Evolutionary conservation across 1,140 invertebrate genomes (phyloP).

Genomic region (Atopsyche davidsoni): DNA sequence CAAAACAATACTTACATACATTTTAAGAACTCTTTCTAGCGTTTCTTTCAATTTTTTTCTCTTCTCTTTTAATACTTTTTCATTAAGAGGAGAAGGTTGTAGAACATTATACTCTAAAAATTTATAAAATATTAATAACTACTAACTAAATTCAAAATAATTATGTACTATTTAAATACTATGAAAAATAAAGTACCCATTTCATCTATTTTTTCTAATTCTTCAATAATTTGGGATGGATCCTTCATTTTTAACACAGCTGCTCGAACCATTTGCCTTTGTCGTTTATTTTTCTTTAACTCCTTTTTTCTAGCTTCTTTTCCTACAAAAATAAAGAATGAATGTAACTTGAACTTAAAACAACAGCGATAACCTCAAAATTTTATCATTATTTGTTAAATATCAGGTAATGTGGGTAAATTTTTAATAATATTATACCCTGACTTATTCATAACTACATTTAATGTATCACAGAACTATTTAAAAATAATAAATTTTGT

Average conservation of each 20-base stretch:
- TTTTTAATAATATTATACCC: no score
- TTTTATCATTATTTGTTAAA: no score
- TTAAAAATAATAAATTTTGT: no score
- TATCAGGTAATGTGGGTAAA: no score
- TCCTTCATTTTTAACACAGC: slow-evolving; percentile 98
- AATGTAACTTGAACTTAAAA: no score
- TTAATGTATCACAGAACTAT: no score
- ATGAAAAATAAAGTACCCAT: slow-evolving; percentile 65
- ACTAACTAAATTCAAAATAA: slow-evolving; percentile 5
- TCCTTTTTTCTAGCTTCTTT: slow-evolving; percentile 97
- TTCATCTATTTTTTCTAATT: slow-evolving; percentile 96
- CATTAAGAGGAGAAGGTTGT: slow-evolving; percentile 88
- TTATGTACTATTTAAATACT: slow-evolving; percentile 16
- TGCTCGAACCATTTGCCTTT: slow-evolving; percentile 88
- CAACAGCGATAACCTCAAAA: no score
- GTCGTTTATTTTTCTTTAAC: slow-evolving; percentile 96
- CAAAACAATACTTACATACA: slow-evolving; percentile 83
- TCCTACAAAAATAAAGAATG: slow-evolving; percentile 57
- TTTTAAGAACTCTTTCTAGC: slow-evolving; percentile 85
- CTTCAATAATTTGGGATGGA: slow-evolving; percentile 86
- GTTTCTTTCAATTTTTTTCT: slow-evolving; percentile 93
- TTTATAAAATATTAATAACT: no score
- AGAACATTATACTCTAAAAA: slow-evolving; percentile 88
- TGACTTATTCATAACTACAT: no score
- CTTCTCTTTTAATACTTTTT: slow-evolving; percentile 95